Evolutionary conservation across 2,113 vertebrate genomes (phyloP).

Genomic region (Xiphophorus maculatus): DNA sequence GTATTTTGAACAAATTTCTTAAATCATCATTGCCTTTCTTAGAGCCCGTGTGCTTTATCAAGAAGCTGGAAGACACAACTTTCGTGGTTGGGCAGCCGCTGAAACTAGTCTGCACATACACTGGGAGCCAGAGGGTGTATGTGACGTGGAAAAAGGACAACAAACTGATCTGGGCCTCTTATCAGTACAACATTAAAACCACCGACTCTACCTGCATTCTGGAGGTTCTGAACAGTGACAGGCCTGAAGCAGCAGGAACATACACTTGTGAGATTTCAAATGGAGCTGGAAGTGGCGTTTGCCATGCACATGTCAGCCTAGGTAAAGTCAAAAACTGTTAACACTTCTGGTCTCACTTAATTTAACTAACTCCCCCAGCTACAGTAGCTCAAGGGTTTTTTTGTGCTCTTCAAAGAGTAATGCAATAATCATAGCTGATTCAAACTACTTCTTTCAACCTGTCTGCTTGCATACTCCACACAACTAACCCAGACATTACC

Average conservation of each 20-base stretch:
- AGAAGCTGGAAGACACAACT: slow-evolving; percentile 82
- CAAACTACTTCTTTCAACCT: neutral
- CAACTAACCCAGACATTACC: slow-evolving; percentile 33
- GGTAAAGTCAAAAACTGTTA: slow-evolving; percentile 62
- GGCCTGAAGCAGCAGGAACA: slow-evolving; percentile 76
- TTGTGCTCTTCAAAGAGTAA: neutral
- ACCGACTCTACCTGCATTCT: slow-evolving; percentile 80
- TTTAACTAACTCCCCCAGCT: neutral
- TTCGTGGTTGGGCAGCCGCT: slow-evolving; percentile 45
- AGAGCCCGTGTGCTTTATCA: slow-evolving; percentile 48
- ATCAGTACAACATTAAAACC: slow-evolving; percentile 69
- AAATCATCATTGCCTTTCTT: slow-evolving; percentile 41
- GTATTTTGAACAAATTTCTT: neutral
- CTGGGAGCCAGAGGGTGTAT: slow-evolving; percentile 84
- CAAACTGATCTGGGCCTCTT: slow-evolving; percentile 81
- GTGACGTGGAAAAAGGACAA: slow-evolving; percentile 87
- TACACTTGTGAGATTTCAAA: slow-evolving; percentile 89
- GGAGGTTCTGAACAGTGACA: slow-evolving; percentile 82
- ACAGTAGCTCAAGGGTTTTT: neutral
- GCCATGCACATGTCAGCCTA: slow-evolving; percentile 82
- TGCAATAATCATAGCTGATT: neutral
- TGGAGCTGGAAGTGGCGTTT: slow-evolving; percentile 83
- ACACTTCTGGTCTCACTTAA: neutral
- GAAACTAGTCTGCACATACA: slow-evolving; percentile 44
- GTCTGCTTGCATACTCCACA: neutral